A percentile compares a stretch with the other conserved stretches of the same genome.
These are phyloP conservation scores for Manis pentadactyla DNA, from an alignment of 2,797 vertebrate species.

Conservation along the genomic window DNA sequence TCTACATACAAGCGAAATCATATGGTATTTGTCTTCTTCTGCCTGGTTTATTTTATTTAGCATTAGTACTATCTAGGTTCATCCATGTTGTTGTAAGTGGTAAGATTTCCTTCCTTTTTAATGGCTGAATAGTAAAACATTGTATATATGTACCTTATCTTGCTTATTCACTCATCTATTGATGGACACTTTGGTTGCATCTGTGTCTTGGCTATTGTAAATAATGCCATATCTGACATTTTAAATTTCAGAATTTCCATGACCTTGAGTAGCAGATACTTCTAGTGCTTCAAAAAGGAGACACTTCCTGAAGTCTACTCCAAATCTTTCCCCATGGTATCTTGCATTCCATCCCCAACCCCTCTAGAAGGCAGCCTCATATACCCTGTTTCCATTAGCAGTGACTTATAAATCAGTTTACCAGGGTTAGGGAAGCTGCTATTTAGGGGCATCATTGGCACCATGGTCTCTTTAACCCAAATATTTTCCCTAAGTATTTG, in stretches of 20 bases:
- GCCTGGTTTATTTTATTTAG: no score
- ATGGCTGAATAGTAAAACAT: no score
- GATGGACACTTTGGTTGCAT: no score
- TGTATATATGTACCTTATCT: no score
- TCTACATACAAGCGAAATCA: no score
- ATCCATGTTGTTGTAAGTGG: no score
- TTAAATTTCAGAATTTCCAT: slow-evolving; percentile 30
- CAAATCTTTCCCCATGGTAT: neutral
- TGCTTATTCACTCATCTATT: no score
- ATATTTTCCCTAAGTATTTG: neutral
- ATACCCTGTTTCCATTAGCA: neutral
- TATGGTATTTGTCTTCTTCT: no score
- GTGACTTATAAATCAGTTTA: neutral
- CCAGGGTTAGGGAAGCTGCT: neutral
- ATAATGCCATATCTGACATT: neutral
- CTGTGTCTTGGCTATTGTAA: no score
- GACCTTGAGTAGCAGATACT: neutral
- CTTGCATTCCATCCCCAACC: neutral
- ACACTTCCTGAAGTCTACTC: neutral
- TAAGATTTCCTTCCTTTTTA: no score
- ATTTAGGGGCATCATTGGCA: neutral
- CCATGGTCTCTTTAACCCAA: neutral
- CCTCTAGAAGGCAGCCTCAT: neutral
- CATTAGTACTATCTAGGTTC: no score
- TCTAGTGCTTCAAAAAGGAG: slow-evolving; percentile 37